Base-by-base conservation (phyloP, 2,113 vertebrate species). In the Brevimyrus niger region DNA sequence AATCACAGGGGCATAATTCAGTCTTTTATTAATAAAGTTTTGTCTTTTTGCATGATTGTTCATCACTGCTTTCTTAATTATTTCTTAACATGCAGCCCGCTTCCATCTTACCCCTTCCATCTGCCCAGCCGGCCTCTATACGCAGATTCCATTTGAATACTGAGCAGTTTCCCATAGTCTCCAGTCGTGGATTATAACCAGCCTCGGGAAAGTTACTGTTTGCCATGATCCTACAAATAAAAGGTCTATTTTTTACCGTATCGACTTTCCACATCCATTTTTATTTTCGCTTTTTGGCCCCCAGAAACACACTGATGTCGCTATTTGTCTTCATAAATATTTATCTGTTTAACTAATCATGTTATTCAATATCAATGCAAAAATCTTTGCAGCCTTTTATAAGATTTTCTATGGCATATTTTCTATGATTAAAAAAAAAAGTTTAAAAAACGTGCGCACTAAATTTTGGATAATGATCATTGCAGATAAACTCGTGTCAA, bases 391-490 rank as follows among this genome's bases (percentile, higher is more conserved):
- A 80, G 31, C 31, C 38, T 17, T 73, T 80, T 80, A 17, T 19
- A 80, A 2, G 73, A 80, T 80, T 80, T 42, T 80, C 73, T 19
- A 80, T 38, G 35, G 13, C 35, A 42, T 21, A 19, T 6, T 38
- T 80, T 42, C 5, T 80, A 15, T 73, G 65, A 9, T n/a, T n/a
- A n/a, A 44, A n/a, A 65, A 73, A 69, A 31, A 80, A 76, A 17
- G 31, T 76, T 76, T 38, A 17, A 35, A 76, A 38, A 76, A 35
- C n/a, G 10, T 80, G 11, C 21, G 50, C 31, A 86, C 10, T 3
- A 31, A 27, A 86, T 86, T 86, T 86, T 50, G 73, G 31, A 80
- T 80, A 42, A 80, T 80, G n/a, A 38, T 80, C 83, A 86, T 27
- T 48, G 47, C 44, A 31, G 44, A 31, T 10, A 85, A 85, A 86